Percentiles rank a stretch among this genome's conserved stretches.
Evolutionary conservation across 2,797 vertebrate genomes (phyloP).

Genomic region (Amniataba percoides): DNA sequence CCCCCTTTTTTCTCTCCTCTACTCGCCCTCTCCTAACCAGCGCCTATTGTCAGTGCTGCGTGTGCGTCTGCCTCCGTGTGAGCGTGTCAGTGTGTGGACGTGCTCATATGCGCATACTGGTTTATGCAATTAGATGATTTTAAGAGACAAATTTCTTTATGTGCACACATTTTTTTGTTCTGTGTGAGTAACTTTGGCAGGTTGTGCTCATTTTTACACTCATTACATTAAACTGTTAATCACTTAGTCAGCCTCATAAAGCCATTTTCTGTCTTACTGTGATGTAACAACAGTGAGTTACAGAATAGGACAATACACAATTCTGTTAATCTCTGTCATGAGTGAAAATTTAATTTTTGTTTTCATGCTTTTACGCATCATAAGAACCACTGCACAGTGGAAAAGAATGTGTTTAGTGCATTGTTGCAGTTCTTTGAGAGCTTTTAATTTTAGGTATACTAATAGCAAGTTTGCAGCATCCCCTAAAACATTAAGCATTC

Average conservation of each 20-base stretch:
- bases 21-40: constrained; percentile 20
- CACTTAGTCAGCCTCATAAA: constrained; percentile 68
- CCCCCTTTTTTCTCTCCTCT: constrained; percentile 26
- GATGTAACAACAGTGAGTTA: constrained; percentile 54
- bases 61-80: constrained; percentile 12
- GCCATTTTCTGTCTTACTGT: constrained; percentile 64
- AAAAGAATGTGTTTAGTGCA: too few species aligned
- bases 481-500: constrained; percentile 6
- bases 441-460: constrained; percentile 31
- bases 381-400: too few species aligned
- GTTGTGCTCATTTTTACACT: constrained; percentile 52
- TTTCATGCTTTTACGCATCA: constrained; percentile 43
- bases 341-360: constrained; percentile 48
- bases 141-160: constrained; percentile 30
- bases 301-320: constrained; percentile 48
- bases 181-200: constrained; percentile 54
- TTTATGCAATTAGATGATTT: constrained; percentile 50
- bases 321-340: constrained; percentile 35
- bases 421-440: constrained; percentile 5
- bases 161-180: constrained; percentile 53
- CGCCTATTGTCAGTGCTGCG: constrained; percentile 37
- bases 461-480: constrained; percentile 8
- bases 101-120: not conserved
- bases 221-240: constrained; percentile 60
- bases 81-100: constrained; percentile 3